Evolutionary conservation across 2,888 invertebrate genomes (phyloP).

Genomic region (Psylliodes chrysocephalus): DNA sequence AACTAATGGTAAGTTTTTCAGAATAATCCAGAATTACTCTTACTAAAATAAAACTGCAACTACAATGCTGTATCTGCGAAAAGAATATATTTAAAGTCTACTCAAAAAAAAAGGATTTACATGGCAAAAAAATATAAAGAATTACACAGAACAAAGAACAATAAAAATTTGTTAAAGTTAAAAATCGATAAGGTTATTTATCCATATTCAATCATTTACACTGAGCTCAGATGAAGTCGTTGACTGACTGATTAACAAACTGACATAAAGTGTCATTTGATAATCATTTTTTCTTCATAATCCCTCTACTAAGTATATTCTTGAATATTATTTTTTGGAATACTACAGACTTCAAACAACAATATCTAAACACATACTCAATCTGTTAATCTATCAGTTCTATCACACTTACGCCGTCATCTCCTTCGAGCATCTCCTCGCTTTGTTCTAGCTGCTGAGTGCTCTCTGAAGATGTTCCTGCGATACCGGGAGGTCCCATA

Average conservation of each 20-base stretch:
- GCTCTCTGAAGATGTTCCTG: constrained; percentile 60
- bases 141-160: not conserved
- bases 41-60: not conserved
- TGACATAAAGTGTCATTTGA: no score
- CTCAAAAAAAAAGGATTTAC: not conserved
- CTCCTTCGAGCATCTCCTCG: constrained; percentile 60
- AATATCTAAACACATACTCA: not conserved
- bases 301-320: not conserved
- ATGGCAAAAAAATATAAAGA: not conserved
- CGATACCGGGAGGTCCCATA: constrained; percentile 60
- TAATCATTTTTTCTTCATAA: not conserved
- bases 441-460: constrained; percentile 51
- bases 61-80: not conserved
- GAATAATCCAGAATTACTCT: no score
- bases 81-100: not conserved
- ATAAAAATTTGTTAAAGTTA: no score
- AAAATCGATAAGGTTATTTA: no score
- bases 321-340: no score
- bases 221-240: no score
- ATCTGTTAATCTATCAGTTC: not conserved
- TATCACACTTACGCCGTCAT: constrained; percentile 58
- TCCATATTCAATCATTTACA: no score
- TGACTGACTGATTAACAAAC: no score
- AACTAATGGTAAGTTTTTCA: no score
- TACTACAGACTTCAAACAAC: not conserved